Conservation (phyloP, 2,888 invertebrate species). For the Argyra leucocephala region DNA sequence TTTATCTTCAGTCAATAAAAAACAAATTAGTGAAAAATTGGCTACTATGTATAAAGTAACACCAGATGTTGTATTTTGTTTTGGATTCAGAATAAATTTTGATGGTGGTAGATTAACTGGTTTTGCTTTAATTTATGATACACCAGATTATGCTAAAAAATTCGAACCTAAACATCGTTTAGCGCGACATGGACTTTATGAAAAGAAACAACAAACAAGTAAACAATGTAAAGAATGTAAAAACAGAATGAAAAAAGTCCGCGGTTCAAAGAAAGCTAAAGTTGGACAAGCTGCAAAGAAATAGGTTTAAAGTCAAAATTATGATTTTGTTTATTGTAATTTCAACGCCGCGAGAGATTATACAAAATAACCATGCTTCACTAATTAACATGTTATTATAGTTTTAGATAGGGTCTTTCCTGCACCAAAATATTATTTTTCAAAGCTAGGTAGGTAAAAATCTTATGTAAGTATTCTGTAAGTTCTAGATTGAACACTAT, state of each 20-base stretch:
- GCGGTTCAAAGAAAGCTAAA: conserved; percentile 97
- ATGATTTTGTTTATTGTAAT: conserved; percentile 1
- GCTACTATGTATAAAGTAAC: conserved; percentile 98
- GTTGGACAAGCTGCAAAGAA: conserved; percentile 89
- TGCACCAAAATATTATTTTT: too few species aligned
- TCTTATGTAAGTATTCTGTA: too few species aligned
- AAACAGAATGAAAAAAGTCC: conserved; percentile 99
- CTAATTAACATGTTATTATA: too few species aligned
- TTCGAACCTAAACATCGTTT: conserved; percentile 98
- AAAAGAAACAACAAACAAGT: conserved; percentile 86
- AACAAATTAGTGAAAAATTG: conserved; percentile 91
- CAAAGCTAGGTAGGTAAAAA: too few species aligned
- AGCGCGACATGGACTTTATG: conserved; percentile 84
- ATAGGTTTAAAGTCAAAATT: conserved; percentile 38
- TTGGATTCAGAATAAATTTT: conserved; percentile 95
- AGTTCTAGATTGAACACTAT: too few species aligned
- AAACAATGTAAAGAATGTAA: conserved; percentile 99
- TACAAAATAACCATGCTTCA: too few species aligned
- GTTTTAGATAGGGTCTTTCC: too few species aligned
- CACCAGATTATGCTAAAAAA: conserved; percentile 94
- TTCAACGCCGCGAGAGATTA: background rate
- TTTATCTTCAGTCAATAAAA: conserved; percentile 90
- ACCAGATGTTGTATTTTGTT: conserved; percentile 91
- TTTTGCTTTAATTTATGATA: conserved; percentile 95
- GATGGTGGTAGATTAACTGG: conserved; percentile 98